phyloP scores from a whole-genome alignment of 2,113 vertebrate genomes.

The Bujurquina vittata region DNA sequence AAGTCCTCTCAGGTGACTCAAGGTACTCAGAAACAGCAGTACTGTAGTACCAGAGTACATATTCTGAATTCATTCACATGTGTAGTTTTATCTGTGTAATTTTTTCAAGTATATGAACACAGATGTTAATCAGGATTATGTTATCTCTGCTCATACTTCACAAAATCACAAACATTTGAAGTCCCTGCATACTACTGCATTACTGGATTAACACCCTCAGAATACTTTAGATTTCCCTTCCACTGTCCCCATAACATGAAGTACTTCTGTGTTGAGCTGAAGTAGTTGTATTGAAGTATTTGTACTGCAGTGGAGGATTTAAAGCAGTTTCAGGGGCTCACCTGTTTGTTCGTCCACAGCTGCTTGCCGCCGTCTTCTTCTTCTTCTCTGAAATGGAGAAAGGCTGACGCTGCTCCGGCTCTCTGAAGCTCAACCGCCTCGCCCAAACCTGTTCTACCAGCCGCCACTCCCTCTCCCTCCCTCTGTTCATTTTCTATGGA shows the following conservation, averaged over 20 bases:
- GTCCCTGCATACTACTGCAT: too few relatives aligned
- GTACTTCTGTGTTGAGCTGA: background rate
- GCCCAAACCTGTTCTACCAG: conserved; percentile 65
- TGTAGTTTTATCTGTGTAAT: too few relatives aligned
- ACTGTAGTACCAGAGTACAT: background rate
- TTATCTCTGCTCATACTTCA: too few relatives aligned
- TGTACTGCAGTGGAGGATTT: background rate
- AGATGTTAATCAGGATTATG: too few relatives aligned
- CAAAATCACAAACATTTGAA: too few relatives aligned
- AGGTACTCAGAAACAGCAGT: background rate
- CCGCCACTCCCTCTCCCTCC: conserved; percentile 29
- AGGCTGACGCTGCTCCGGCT: background rate
- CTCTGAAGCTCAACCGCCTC: conserved; percentile 40
- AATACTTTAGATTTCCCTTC: background rate
- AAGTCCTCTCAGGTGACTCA: background rate
- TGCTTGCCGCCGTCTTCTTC: background rate
- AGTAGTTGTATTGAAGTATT: background rate
- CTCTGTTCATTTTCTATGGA: conserved; percentile 2
- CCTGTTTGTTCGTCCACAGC: background rate
- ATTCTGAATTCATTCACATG: too few relatives aligned
- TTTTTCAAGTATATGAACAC: too few relatives aligned
- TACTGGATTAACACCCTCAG: too few relatives aligned
- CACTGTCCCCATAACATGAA: background rate
- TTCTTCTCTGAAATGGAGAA: background rate
- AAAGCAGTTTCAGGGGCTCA: conserved; percentile 23